Evolutionary conservation across 2,888 invertebrate genomes (phyloP), one percentile per base, ranked within the genome.

Genomic region (Smittia aterrima): DNA sequence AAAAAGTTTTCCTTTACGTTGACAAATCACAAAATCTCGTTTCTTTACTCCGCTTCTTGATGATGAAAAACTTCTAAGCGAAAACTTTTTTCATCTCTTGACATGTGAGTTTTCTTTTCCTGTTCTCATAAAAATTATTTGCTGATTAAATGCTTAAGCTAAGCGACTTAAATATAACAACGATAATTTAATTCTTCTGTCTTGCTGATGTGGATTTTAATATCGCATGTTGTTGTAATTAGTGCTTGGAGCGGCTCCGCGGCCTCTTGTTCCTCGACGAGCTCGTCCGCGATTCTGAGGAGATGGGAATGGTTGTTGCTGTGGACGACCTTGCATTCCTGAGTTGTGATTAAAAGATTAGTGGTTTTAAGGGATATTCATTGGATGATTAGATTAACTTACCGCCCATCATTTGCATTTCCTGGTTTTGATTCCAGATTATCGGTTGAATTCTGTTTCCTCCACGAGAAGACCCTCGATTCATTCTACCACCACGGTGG

Each of bases 251-350:
- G 70, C 27, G 9, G 41, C 24, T 38, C 66, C 41, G 20, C 70
- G 47, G n/a, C 53, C 54, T 53, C 70, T 53, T 7, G 47, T 16
- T 4, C 54, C 53, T 1, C 70, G 54, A 70, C 70, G 70, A 27
- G 53, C 70, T 53, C 70, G 20, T 54, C 70, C 70, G 22, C 67
- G 40, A 32, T 24, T 64, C 13, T 20, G 53, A n/a, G 70, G 32
- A 1, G 47, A 41, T n/a, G 70, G 70, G 70, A 70, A 70, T 54
- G 70, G 16, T 32, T 68, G 68, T n/a, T 47, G 25, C 25, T 70
- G 70, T 11, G 20, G 38, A 27, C 70, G 70, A 18, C 24, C 22
- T 18, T 22, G 70, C 9, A 41, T 47, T 7, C 53, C 70, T 70
- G 67, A n/a, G n/a, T 41, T n/a, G 13, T 16, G 22, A 66, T 22